Base-by-base conservation (phyloP, 2,113 vertebrate genomes). In the Barnardius zonarius region DNA sequence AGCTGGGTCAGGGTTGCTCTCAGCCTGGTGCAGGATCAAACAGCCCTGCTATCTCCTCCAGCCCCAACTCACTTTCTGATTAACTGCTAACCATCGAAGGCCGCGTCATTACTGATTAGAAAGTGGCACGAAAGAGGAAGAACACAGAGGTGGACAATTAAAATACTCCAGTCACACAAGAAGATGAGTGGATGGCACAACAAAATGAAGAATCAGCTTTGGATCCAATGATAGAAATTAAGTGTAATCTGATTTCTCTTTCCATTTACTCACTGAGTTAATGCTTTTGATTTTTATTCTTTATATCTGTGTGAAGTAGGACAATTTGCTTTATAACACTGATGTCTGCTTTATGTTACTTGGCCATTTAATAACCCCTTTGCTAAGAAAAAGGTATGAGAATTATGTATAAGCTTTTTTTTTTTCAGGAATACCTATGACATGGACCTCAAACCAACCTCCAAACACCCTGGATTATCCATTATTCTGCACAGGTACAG, bases 351-450 rank as follows among this genome's bases (percentile, higher is more conserved):
- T 84, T 18, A 44, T 4, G 30, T 35, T 62, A 6, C 31, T 90
- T 83, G n/a, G 43, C 41, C 68, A 24, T 51, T 74, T 59, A 80
- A 54, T 37, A 54, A n/a, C 33, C 8, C 28, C 30, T 79, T 8
- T 48, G 44, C 31, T 43, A 28, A 74, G 59, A 83, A 46, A 44
- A 13, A 46, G 6, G 15, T 5, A 8, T 11, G 35, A 86, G 41
- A 57, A 70, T 31, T 5, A 14, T 2, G 7, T 48, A 31, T 31
- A 31, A 73, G 39, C 11, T 27, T 68, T 63, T 59, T 37, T 24
- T n/a, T 77, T 31, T 15, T 10, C 17, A 28, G 0, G 2, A 69
- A 31, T 41, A 28, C 8, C 22, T 31, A 13, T 0, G 5, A 30
- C 37, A 5, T 1, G 43, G 54, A 54, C 68, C 48, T 59, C 77